Base-by-base conservation (phyloP, 1,140 invertebrate genomes). In the Cyclargus thomasi region DNA sequence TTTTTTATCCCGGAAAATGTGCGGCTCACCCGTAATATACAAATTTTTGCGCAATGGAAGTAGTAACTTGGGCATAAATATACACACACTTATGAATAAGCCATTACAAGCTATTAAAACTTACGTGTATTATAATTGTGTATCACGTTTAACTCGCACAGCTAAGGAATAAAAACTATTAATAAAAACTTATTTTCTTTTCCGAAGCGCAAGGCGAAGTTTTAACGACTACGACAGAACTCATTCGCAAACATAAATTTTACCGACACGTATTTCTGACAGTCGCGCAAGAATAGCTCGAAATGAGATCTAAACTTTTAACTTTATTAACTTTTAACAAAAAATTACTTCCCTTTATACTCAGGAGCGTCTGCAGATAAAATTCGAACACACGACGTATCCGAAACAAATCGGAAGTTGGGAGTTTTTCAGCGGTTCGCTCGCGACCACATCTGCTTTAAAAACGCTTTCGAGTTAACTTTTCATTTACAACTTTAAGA, bases 401-500 rank as follows among this genome's bases (percentile, higher is more conserved):
- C 74, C 67, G 62, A 70, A 74, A 71, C 62, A 68, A 69, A 70
- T 70, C 68, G 76, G 68, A 68, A 79, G 74, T 71, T 73, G 70
- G 70, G 74, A 70, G 63, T 59, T 59, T 59, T 59, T 20, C 55
- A 59, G 72, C 68, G 69, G 29, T 65, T 36, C 65, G 69, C 14
- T 47, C 47, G 10, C 74, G 71, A 67, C 69, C 72, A 71, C 77
- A 68, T 68, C 75, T 81, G 80, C 81, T 79, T 74, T 55, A 82
- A 72, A 82, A 80, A 71, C 67, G 73, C 82, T 59, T 59, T 21
- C 18, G 18, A 59, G 79, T 83, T 85, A 83, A 83, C 80, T 83
- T 85, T 83, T 83, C 80, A 85, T 85, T 85, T 85, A 75, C 79
- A 83, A 83, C 74, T 83, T 85, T 74, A 70, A 76, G 36, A 73